These are phyloP conservation scores for Fratercula arctica DNA, from an alignment of 2,797 vertebrate genomes.

Conservation along the genomic window DNA sequence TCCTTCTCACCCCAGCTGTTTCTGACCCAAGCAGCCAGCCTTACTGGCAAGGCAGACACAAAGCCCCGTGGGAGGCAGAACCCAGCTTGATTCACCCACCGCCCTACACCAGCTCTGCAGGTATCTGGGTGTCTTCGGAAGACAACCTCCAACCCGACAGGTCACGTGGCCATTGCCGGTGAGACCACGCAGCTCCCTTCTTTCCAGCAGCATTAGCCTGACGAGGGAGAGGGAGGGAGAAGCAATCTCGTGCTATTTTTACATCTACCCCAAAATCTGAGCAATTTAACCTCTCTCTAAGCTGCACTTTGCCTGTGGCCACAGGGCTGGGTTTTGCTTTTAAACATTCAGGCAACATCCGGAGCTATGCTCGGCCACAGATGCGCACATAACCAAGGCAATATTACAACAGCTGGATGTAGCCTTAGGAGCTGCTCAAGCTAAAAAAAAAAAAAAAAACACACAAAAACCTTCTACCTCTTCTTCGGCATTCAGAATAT, in stretches of 20 bases:
- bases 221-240: neutral
- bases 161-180: accelerated
- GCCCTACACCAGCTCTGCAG: neutral
- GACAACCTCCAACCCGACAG: neutral
- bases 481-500: neutral
- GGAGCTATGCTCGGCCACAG: neutral
- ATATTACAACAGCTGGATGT: neutral
- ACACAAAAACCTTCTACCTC: neutral
- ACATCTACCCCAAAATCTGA: neutral
- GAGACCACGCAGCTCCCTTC: neutral
- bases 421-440: neutral
- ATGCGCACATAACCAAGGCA: neutral
- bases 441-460: neutral
- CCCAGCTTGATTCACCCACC: accelerated
- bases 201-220: neutral
- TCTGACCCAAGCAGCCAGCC: neutral
- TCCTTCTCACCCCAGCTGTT: neutral
- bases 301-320: neutral
- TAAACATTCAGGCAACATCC: neutral
- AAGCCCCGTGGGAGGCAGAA: neutral
- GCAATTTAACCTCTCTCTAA: neutral
- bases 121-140: neutral
- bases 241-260: neutral
- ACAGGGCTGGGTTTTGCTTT: neutral
- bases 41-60: neutral